Base-by-base conservation (phyloP, 2,113 vertebrate species). In the Loxodonta africana region DNA sequence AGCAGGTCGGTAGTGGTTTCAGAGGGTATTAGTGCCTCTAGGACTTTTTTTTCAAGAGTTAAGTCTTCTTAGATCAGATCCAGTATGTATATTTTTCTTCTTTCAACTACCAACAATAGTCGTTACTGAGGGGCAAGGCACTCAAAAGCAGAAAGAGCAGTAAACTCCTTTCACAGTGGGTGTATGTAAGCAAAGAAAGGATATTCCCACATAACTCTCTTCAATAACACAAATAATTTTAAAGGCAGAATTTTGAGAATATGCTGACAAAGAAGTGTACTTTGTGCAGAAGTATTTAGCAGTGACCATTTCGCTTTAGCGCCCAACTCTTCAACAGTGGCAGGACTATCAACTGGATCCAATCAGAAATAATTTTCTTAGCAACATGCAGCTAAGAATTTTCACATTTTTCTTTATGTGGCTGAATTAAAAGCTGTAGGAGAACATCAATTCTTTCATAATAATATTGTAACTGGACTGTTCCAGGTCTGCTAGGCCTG, bases 291-390 rank as follows among this genome's bases (percentile, higher is more conserved):
- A 53, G 41, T 94, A 71, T 44, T 63, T 63, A 20, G 5, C 80
- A 92, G 73, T 51, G 26, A 63, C 41, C 63, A 20, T 91, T 91
- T 89, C 53, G 15, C 88, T 91, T 89, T 78, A 67, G 76, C 87
- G 37, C 20, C 48, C 26, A 84, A 48, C 26, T 88, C 57, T 92
- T 93, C 51, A 91, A 89, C 26, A 93, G 25, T 37, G 71, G 17
- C 18, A 63, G 30, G 81, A 57, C 48, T 73, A 46, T 21, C 25
- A 92, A 26, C 28, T 21, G 3, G 23, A 77, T 48, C n/a, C 87
- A 92, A 60, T 11, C 6, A 17, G 73, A 83, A 94, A 81, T 5
- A 84, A 26, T 82, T 94, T 25, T 17, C 18, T 94, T 95, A 53
- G 21, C 30, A 92, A 67, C 1, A 73, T 8, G 26, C 46, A 2